Conservation (phyloP, 1,140 invertebrate genomes). For the Gonioctena quinquepunctata region DNA sequence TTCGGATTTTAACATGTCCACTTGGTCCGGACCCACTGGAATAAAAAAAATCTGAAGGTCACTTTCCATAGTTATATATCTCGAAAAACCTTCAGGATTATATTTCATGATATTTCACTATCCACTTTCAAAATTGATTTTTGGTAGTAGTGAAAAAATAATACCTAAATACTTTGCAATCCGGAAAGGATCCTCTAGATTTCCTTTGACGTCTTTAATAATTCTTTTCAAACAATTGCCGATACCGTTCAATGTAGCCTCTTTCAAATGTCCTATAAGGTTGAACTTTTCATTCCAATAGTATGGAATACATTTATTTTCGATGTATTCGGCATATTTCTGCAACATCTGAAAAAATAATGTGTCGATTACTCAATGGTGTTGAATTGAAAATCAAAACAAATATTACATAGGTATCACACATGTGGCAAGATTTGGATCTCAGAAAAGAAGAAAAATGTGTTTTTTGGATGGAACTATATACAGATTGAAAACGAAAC, state of each 20-base stretch:
- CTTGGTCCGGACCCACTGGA: slow-evolving; percentile 25
- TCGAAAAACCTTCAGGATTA: not conserved
- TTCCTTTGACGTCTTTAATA: slow-evolving; percentile 26
- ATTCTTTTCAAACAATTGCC: slow-evolving; percentile 23
- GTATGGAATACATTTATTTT: slow-evolving; percentile 54
- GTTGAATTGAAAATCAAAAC: too few relatives aligned
- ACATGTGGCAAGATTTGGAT: too few relatives aligned
- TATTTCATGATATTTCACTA: too few relatives aligned
- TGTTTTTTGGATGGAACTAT: too few relatives aligned
- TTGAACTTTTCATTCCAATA: slow-evolving; percentile 58
- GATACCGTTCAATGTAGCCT: slow-evolving; percentile 9
- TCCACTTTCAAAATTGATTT: too few relatives aligned
- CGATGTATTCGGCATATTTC: slow-evolving; percentile 51
- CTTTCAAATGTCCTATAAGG: slow-evolving; percentile 39
- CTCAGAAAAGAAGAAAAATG: too few relatives aligned
- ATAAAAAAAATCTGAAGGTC: too few relatives aligned
- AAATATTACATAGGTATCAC: too few relatives aligned
- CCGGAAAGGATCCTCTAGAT: slow-evolving; percentile 21
- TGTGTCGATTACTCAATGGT: too few relatives aligned
- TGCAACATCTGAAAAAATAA: slow-evolving; percentile 52
- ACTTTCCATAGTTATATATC: not conserved
- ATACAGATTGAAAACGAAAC: too few relatives aligned
- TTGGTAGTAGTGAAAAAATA: too few relatives aligned
- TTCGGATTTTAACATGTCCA: slow-evolving; percentile 15
- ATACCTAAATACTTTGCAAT: slow-evolving; percentile 38